Conservation (phyloP, 2,113 vertebrate species). For the Shinisaurus crocodilurus region DNA sequence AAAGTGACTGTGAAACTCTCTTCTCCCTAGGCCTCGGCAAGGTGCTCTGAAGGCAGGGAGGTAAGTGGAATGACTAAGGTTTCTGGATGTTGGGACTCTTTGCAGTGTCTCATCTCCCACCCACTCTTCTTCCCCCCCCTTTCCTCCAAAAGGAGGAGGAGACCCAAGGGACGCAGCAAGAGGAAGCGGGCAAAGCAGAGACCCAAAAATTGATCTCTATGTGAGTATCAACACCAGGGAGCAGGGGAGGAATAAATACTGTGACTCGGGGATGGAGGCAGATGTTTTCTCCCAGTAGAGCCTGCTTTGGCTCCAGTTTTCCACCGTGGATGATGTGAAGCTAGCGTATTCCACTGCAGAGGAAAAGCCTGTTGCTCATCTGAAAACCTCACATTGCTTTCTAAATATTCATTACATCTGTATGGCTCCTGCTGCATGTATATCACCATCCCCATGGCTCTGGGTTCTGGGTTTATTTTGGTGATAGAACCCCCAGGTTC, state of each 20-base stretch:
- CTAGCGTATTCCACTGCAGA: background rate
- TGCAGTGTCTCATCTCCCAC: conserved; percentile 29
- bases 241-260: conserved; percentile 10
- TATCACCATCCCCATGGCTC: background rate
- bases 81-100: background rate
- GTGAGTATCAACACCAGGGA: conserved; percentile 61
- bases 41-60: conserved; percentile 69
- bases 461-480: background rate
- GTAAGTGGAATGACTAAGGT: conserved; percentile 56
- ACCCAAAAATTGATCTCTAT: conserved; percentile 79
- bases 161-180: conserved; percentile 76
- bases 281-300: background rate
- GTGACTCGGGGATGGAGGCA: background rate
- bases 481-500: background rate
- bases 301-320: background rate
- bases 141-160: conserved; percentile 79
- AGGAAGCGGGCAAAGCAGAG: conserved; percentile 79
- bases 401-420: background rate
- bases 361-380: background rate
- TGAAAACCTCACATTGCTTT: background rate
- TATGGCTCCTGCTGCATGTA: background rate
- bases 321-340: background rate
- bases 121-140: conserved; percentile 53
- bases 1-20: background rate
- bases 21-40: conserved; percentile 66